Percentiles rank a stretch among this genome's conserved stretches.
Evolutionary conservation across 2,888 invertebrate species (phyloP).

Genomic region (Zonitis immaculata): DNA sequence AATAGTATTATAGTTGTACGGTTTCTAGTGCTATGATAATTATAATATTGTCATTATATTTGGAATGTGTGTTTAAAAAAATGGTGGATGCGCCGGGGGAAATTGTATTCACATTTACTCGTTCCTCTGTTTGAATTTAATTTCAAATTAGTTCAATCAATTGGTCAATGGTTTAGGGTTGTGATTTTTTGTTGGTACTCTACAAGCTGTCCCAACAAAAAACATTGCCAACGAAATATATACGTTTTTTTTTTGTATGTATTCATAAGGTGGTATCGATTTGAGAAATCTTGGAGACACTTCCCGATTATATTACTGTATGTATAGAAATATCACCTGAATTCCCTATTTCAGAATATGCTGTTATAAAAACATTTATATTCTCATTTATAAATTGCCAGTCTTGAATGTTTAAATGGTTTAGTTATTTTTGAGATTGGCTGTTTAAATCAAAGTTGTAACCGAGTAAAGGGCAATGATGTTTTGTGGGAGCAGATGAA

Average conservation of each 20-base stretch:
- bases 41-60: not conserved
- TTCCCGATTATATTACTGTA: constrained; percentile 7
- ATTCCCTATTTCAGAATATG: not conserved
- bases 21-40: not conserved
- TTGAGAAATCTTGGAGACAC: constrained; percentile 9
- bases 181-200: not conserved
- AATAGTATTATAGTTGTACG: not conserved
- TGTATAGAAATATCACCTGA: constrained; percentile 1
- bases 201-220: constrained; percentile 8
- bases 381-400: not conserved
- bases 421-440: constrained; percentile 18
- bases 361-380: not conserved
- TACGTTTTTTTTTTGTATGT: constrained; percentile 11
- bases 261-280: constrained; percentile 16
- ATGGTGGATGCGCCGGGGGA: not conserved
- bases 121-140: not conserved
- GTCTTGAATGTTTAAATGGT: not conserved
- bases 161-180: not conserved
- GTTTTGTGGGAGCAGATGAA: constrained; percentile 20
- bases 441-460: constrained; percentile 19
- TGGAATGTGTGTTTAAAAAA: not conserved
- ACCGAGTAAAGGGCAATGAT: constrained; percentile 17
- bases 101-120: too few species aligned
- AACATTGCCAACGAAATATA: constrained; percentile 10
- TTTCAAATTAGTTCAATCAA: not conserved